These are phyloP conservation scores for Cataglyphis rosenhaueri DNA, from an alignment of 2,888 invertebrate genomes.

Conservation along the genomic window DNA sequence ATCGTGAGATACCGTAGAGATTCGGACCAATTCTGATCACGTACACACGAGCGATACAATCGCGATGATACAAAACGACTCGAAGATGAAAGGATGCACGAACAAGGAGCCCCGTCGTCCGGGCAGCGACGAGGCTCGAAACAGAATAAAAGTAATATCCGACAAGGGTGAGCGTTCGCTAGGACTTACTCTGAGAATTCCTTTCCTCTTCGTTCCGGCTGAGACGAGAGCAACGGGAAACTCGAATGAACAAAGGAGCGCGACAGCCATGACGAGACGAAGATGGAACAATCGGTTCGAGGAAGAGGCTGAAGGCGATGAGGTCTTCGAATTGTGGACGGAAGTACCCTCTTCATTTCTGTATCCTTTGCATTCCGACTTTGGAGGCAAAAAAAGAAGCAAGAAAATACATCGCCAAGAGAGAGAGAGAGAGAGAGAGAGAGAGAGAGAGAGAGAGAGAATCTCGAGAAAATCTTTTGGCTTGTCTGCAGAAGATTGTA, in stretches of 20 bases:
- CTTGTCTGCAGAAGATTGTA: slow-evolving; percentile 45
- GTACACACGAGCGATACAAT: slow-evolving; percentile 58
- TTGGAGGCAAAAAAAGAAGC: slow-evolving; percentile 45
- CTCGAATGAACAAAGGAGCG: slow-evolving; percentile 60
- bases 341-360: slow-evolving; percentile 60
- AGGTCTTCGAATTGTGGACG: slow-evolving; percentile 67
- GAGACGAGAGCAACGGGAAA: slow-evolving; percentile 51
- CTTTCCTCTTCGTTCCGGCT: slow-evolving; percentile 35
- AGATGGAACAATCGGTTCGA: slow-evolving; percentile 59
- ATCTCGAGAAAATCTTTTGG: slow-evolving; percentile 58
- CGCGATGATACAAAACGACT: slow-evolving; percentile 63
- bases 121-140: slow-evolving; percentile 39
- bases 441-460: slow-evolving; percentile 22
- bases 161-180: slow-evolving; percentile 50
- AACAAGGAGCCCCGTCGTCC: slow-evolving; percentile 45
- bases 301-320: slow-evolving; percentile 63
- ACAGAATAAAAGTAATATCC: slow-evolving; percentile 64
- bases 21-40: slow-evolving; percentile 63
- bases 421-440: slow-evolving; percentile 14
- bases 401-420: background rate
- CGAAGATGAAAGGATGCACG: slow-evolving; percentile 69
- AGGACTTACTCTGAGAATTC: slow-evolving; percentile 56
- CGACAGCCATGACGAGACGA: slow-evolving; percentile 61
- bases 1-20: slow-evolving; percentile 22
- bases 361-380: slow-evolving; percentile 65